A percentile compares a stretch with the other conserved stretches of the same genome.
Conservation (phyloP, 2,888 invertebrate genomes). For the Caenorhabditis drosophilae region DNA sequence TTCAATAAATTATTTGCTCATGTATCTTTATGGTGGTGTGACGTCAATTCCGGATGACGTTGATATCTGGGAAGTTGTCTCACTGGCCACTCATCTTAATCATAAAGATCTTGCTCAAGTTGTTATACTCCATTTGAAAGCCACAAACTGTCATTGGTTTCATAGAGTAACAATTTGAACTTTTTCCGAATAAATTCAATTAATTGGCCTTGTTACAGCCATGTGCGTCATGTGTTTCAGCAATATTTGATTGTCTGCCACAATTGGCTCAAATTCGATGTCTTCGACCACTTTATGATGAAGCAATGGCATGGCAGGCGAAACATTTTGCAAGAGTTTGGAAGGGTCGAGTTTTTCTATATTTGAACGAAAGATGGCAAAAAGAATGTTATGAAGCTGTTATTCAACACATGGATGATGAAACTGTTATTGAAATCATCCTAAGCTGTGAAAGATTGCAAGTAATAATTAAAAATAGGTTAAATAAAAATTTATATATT, state of each 20-base stretch:
- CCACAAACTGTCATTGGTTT: constrained; percentile 90
- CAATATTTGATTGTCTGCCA: constrained; percentile 85
- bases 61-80: constrained; percentile 73
- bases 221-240: constrained; percentile 84
- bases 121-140: constrained; percentile 84
- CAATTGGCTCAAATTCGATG: constrained; percentile 76
- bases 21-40: constrained; percentile 91
- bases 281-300: constrained; percentile 56
- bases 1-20: constrained; percentile 86
- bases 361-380: constrained; percentile 78
- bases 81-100: constrained; percentile 86
- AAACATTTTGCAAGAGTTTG: constrained; percentile 85
- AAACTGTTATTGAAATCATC: constrained; percentile 83
- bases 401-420: constrained; percentile 73
- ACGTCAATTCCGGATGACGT: constrained; percentile 82
- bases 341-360: constrained; percentile 88
- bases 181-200: background rate
- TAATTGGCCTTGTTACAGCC: constrained; percentile 78
- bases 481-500: background rate
- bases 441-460: constrained; percentile 83
- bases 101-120: constrained; percentile 90
- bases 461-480: constrained; percentile 70
- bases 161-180: constrained; percentile 77
- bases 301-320: constrained; percentile 63
- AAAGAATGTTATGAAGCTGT: constrained; percentile 64